Evolutionary conservation across 2,888 invertebrate genomes (phyloP), one percentile per base, ranked within the genome.

Genomic region (Cheilosia variabilis): DNA sequence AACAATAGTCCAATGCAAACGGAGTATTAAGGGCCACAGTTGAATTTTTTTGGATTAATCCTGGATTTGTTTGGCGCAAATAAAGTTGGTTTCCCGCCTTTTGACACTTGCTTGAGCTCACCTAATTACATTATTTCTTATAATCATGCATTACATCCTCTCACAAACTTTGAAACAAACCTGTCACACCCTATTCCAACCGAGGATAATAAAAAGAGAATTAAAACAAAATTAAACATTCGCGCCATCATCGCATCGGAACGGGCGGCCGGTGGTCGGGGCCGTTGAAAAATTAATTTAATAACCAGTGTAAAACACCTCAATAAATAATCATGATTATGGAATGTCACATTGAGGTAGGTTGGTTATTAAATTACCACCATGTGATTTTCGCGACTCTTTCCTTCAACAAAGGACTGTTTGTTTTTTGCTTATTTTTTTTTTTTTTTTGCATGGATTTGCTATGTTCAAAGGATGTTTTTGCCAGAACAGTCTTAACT

Each of bases 251-350:
- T 24, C 52, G 10, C 9, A n/a, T 17, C 34, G 31, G 47, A 34
- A 41, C 50, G 13, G 13, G 34, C 15, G 4, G n/a, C 37, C 10
- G 37, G 37, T 4, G 13, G 47, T 27, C n/a, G 22, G 63, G 52
- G 27, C 24, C 15, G 50, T 58, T 76, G 75, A 66, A 76, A 76
- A 66, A 76, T 76, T 76, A 76, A 76, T 76, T 76, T 76, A 76
- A 76, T 76, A 76, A 76, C 75, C 66, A 37, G 34, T 47, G 90
- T 91, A 91, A 91, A 91, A 91, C 89, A 89, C 88, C 87, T 90
- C 90, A 89, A 91, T 91, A 91, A 91, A 91, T 91, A 90, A 90
- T 91, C 90, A 90, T 91, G 91, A 91, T 91, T 91, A 91, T 91
- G 91, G 91, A 91, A 91, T 91, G 91, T 90, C 66, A 24, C 57